A percentile compares a stretch with the other conserved stretches of the same genome.
These are phyloP conservation scores for Sinodicranocentrus sp. DNA, from an alignment of 2,888 invertebrate genomes.

Conservation along the genomic window DNA sequence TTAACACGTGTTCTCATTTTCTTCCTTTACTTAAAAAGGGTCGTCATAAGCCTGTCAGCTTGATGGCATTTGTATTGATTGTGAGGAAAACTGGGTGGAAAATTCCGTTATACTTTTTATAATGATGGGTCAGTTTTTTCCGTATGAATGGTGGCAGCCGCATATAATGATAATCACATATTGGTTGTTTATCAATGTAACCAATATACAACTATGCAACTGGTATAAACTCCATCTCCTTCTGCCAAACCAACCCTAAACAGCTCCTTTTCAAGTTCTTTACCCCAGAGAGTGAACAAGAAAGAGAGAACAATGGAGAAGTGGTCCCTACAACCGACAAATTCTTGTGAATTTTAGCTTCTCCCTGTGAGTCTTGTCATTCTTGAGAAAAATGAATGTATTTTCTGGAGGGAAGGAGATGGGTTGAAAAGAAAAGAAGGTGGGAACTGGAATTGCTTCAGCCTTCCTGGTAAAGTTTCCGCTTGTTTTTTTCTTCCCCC, in stretches of 20 bases:
- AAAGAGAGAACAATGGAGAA: neutral
- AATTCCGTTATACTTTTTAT: constrained; percentile 43
- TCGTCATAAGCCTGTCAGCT: neutral
- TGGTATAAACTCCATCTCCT: neutral
- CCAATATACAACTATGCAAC: neutral
- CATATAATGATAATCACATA: too few relatives aligned
- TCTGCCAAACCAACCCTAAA: neutral
- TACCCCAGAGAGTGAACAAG: too few relatives aligned
- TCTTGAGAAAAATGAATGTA: constrained; percentile 8
- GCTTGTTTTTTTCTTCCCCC: neutral
- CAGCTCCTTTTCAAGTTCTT: too few relatives aligned
- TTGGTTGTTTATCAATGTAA: too few relatives aligned
- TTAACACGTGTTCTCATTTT: constrained; percentile 50
- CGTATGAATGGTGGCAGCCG: constrained; percentile 27
- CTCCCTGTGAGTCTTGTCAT: neutral
- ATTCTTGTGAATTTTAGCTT: constrained; percentile 26
- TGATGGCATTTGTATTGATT: neutral
- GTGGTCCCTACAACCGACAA: constrained; percentile 28
- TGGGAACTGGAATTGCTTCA: neutral
- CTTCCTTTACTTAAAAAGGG: constrained; percentile 31
- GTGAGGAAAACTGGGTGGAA: neutral
- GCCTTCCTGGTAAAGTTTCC: neutral
- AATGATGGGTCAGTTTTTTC: constrained; percentile 52
- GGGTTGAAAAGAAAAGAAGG: neutral
- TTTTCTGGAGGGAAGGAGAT: constrained; percentile 3